Base-by-base conservation (phyloP, 2,113 vertebrate species). In the Pachycephala philippinensis region DNA sequence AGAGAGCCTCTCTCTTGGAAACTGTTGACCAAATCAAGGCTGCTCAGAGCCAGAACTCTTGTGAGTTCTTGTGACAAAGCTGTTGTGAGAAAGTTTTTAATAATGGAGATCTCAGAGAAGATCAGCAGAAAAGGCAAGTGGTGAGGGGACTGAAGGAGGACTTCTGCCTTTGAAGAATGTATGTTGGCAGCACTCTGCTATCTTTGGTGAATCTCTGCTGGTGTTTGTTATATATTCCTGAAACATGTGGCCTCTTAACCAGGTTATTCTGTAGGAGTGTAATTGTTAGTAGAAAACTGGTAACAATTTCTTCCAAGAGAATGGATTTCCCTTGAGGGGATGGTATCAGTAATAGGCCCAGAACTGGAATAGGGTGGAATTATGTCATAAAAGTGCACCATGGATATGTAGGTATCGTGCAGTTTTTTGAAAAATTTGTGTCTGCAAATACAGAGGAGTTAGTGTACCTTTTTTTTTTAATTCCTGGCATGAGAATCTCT, bases 71-170 rank as follows among this genome's bases (percentile, higher is more conserved):
- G 27, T 72, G 27, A 44, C 37, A 68, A 83, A 83, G 35, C 28
- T 90, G 28, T 80, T 60, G 9, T 89, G 59, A 83, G 71, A 45
- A 83, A 50, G 10, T 30, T 88, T 70, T 87, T 94, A 30, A 50
- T 53, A 63, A 47, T 54, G 9, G 28, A 76, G 54, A 77, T 42
- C 11, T 84, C 35, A 20, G 30, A 83, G 77, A 87, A 87, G 66
- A 70, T 57, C 20, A 56, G 27, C 1, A 8, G 76, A 66, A 93
- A 93, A 93, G 85, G 86, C 83, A 96, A 59, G 56, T 86, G 33
- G 3, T 69, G 82, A 80, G 21, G 19, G 10, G 11, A 54, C 30
- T 78, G 39, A 84, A 71, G 12, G 23, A 45, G 54, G 35, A 44
- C 4, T 65, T 83, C 11, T 80, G 45, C 30, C 37, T 84, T 77